Base-by-base conservation (phyloP, 2,113 vertebrate species). In the Cochlearius cochlearius region DNA sequence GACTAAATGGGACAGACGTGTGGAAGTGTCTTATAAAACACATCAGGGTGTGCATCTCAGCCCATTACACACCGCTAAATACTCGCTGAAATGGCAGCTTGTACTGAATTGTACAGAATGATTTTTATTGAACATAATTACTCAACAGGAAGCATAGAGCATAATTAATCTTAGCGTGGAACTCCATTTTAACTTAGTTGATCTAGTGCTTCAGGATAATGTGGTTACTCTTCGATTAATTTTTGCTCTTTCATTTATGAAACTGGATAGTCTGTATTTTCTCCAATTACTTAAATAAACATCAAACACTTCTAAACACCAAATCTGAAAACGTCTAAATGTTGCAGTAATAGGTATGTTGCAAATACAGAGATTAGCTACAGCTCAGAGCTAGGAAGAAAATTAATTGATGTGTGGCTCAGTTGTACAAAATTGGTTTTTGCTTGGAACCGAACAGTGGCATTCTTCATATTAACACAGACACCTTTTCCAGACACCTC, bases 81-180 rank as follows among this genome's bases (percentile, higher is more conserved):
- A 23, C 36, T 64, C 1, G 0, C 30, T 91, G 79, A 87, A 92
- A 53, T 82, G 53, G 56, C 60, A 60, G 38, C 23, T 95, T 89
- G 29, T 34, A 47, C 60, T 50, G 67, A 94, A 32, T 60, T 69
- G n/a, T n/a, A 26, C 6, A 0, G 68, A 90, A 38, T 49, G 23
- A 55, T 41, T 92, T 95, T 92, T 89, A 78, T 73, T 78, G 69
- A 85, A 21, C 15, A 14, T 72, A 87, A 86, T 96, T 91, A 88
- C 56, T 84, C 80, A 78, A 69, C 52, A 77, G 83, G 85, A 96
- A 94, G 58, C 32, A 71, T 16, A 60, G 43, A 64, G 34, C 49
- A 88, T 92, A 94, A 94, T 96, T 93, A 95, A 96, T 91, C 86
- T 79, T 91, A 60, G 13, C 45, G 39, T 58, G 76, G 64, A 88